Evolutionary conservation across 2,888 invertebrate genomes (phyloP).

Genomic region (Busseola fusca): DNA sequence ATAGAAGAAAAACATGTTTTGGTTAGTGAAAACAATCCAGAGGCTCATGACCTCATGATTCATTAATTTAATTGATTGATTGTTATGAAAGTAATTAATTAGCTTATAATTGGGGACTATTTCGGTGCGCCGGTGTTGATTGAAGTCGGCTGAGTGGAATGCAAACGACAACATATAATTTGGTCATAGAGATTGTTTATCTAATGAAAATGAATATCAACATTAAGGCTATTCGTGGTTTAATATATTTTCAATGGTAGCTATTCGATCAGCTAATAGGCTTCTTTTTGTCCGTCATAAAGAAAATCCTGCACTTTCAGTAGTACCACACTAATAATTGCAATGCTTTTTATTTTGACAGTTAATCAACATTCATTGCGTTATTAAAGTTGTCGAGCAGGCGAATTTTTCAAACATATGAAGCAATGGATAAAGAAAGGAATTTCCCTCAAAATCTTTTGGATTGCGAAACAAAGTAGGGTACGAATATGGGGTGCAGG

Average conservation of each 20-base stretch:
- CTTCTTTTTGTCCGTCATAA: background rate
- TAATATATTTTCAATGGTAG: background rate
- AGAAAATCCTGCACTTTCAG: background rate
- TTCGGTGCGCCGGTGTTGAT: slow-evolving; percentile 32
- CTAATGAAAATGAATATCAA: background rate
- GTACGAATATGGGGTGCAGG: background rate
- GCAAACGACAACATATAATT: slow-evolving; percentile 26
- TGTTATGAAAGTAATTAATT: slow-evolving; percentile 30
- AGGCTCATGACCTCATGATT: background rate
- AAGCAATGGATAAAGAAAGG: background rate
- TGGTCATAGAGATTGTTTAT: slow-evolving; percentile 5
- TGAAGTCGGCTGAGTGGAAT: slow-evolving; percentile 29
- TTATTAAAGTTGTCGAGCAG: background rate
- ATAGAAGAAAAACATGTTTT: slow-evolving; percentile 18
- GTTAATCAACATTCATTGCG: background rate
- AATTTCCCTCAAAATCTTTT: background rate
- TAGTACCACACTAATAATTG: background rate
- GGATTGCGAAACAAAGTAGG: too few relatives aligned
- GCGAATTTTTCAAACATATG: background rate
- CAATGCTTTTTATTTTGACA: background rate
- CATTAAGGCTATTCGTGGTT: background rate
- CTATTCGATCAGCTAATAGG: background rate
- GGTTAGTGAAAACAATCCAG: slow-evolving; percentile 8
- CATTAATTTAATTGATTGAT: slow-evolving; percentile 7
- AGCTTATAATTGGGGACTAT: slow-evolving; percentile 21